A percentile compares a stretch with the other conserved stretches of the same genome.
These are phyloP conservation scores for Alosa alosa DNA, from an alignment of 2,113 vertebrate genomes.

Conservation along the genomic window DNA sequence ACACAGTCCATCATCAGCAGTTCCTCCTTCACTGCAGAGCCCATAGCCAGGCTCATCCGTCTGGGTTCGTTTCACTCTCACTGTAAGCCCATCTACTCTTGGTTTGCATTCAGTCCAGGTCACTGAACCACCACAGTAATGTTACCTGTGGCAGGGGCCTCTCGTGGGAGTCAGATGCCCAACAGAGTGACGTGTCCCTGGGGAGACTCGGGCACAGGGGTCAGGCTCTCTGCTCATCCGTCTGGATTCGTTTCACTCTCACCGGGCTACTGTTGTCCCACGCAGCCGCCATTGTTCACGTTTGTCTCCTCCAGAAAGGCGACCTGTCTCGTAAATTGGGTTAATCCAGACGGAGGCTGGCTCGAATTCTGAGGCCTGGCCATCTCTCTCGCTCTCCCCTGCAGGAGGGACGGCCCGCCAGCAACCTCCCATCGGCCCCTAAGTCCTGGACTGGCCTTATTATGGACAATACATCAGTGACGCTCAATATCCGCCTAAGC, in stretches of 20 bases:
- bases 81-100: not conserved
- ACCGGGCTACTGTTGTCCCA: constrained; percentile 34
- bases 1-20: not conserved
- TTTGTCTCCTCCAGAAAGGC: constrained; percentile 41
- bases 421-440: constrained; percentile 3
- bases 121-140: not conserved
- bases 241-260: too few species aligned
- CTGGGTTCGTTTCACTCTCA: not conserved
- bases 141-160: not conserved
- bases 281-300: not conserved
- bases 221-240: not conserved
- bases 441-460: constrained; percentile 19
- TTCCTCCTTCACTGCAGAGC: not conserved
- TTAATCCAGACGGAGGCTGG: constrained; percentile 29
- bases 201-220: not conserved
- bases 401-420: not conserved
- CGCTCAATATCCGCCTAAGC: constrained; percentile 15
- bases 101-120: not conserved
- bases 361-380: constrained; percentile 1
- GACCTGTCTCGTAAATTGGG: constrained; percentile 48
- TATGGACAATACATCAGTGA: not conserved
- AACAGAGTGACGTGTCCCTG: not conserved
- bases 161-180: not conserved
- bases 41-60: not conserved
- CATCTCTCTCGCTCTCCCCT: not conserved